phyloP scores from a whole-genome alignment of 2,888 invertebrate genomes.

The Drosophila cognata region DNA sequence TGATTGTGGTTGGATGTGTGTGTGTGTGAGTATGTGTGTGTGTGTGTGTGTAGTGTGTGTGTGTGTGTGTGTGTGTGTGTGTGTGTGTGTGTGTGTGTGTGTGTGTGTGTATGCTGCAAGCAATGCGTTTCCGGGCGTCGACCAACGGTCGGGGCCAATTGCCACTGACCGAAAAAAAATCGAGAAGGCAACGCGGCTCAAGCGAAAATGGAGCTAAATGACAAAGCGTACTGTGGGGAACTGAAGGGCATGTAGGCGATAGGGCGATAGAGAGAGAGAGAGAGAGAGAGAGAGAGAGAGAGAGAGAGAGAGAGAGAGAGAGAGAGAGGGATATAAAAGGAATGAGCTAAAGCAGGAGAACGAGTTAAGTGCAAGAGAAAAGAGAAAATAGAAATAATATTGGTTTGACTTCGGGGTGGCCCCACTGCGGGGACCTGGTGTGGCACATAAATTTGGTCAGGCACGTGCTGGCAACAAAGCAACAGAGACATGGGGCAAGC shows the following conservation, averaged over 20 bases:
- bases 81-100: background rate
- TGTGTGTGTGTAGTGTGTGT: background rate
- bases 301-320: background rate
- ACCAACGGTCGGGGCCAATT: conserved; percentile 60
- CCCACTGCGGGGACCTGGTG: conserved; percentile 17
- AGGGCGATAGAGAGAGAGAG: too few relatives aligned
- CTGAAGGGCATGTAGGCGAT: background rate
- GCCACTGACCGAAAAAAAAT: conserved; percentile 64
- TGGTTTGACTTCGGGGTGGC: conserved; percentile 61
- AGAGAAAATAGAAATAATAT: conserved; percentile 56
- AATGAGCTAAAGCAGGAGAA: background rate
- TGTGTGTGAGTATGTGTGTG: background rate
- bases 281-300: conserved; percentile 1
- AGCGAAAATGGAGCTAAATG: conserved; percentile 44
- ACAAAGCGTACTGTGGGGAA: conserved; percentile 55
- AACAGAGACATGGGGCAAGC: conserved; percentile 50
- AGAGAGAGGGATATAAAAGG: background rate
- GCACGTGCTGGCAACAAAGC: conserved; percentile 49
- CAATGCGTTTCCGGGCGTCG: conserved; percentile 58
- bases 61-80: background rate
- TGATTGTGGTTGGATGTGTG: background rate
- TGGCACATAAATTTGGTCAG: conserved; percentile 59
- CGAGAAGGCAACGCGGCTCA: conserved; percentile 44
- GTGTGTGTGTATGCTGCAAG: conserved; percentile 24
- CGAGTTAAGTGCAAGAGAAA: conserved; percentile 1